Evolutionary conservation across 1,140 invertebrate genomes (phyloP).

Genomic region (Monomorium pharaonis): DNA sequence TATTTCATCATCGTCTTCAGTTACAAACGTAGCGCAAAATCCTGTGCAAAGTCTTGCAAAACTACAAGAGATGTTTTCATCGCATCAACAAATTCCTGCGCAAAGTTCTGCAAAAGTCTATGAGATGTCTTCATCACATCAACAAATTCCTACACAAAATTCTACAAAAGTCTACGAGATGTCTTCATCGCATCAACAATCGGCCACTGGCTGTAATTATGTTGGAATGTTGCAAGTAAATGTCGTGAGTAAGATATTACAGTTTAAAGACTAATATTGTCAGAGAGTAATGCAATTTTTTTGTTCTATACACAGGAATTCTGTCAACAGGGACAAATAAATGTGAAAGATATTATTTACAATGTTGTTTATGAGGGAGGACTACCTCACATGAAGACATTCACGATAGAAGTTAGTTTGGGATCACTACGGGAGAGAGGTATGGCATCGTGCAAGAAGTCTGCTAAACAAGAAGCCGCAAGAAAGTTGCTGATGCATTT

Average conservation of each 20-base stretch:
- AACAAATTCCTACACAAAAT: neutral
- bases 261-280: neutral
- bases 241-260: neutral
- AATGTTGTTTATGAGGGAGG: neutral
- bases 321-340: neutral
- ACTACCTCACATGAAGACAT: neutral
- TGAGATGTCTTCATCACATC: neutral
- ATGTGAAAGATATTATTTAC: neutral
- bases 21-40: neutral
- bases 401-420: neutral
- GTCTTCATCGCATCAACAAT: too few species aligned
- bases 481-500: neutral
- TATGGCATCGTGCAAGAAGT: neutral
- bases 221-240: constrained; percentile 25
- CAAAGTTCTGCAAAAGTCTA: neutral
- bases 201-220: neutral
- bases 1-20: neutral
- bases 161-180: too few species aligned
- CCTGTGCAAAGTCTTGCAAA: neutral
- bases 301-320: constrained; percentile 6
- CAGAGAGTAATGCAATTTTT: neutral
- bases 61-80: neutral
- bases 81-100: neutral
- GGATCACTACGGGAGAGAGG: neutral
- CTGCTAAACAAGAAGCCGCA: constrained; percentile 44